Evolutionary conservation across 1,140 invertebrate genomes (phyloP), one percentile per base, ranked within the genome.

Genomic region (Phortica variegata): DNA sequence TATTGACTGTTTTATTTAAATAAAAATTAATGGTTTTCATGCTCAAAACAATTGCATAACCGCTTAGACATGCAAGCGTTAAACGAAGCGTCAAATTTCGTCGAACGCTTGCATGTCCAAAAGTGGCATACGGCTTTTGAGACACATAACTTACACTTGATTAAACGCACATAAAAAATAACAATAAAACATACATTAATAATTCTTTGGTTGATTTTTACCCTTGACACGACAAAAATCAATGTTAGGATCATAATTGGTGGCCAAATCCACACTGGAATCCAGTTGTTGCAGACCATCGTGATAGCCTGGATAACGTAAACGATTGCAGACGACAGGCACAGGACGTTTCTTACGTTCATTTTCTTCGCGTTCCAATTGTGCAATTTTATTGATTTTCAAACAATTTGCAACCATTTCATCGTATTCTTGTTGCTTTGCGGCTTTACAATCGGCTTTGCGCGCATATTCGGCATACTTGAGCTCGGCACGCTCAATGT

Each of bases 401-500:
- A 69, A 42, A 12, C 60, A 42, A 7, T 60, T 60, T 16, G 49
- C 36, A 6, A 49, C 50, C 15, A 69, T 60, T n/a, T 47, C 26
- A 2, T 60, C 44, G n/a, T 54, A 60, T 3, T 55, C 39, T 5
- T 17, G 1, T 1, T 49, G 43, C 49, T 46, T 47, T 19, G 49
- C 45, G 16, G 26, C 33, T 1, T 54, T 51, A 39, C 63, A 68
- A 6, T 29, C 47, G 18, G 69, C 57, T 0, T 51, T 47, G 31
- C 69, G 65, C 31, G 58, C 57, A 38, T 68, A 69, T 26, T 68
- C 69, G 3, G 46, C 36, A 20, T 49, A 69, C 32, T 65, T 61
- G 20, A 63, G 16, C 10, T 60, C 42, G 6, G 65, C 63, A 20
- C 68, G 63, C 19, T 57, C 52, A 16, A 21, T 38, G 17, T 26